Conservation (phyloP, 2,113 vertebrate species). For the Silurus glanis region DNA sequence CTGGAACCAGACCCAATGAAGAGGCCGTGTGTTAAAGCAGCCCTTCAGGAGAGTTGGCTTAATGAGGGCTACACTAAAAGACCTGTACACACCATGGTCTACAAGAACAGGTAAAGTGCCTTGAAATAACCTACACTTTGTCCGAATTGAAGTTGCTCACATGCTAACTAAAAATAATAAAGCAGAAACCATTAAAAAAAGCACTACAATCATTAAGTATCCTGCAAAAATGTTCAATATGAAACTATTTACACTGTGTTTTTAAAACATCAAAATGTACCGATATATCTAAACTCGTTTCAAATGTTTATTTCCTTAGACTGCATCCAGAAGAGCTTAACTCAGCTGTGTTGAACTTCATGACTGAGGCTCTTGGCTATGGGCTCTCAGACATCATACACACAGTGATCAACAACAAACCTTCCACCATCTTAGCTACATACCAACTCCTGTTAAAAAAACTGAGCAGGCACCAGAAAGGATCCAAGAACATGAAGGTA, state of each 20-base stretch:
- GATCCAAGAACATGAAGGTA: slow-evolving; percentile 69
- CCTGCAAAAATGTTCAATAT: background rate
- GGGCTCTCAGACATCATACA: slow-evolving; percentile 73
- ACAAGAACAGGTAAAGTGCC: slow-evolving; percentile 76
- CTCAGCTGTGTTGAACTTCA: slow-evolving; percentile 73
- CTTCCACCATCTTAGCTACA: slow-evolving; percentile 77
- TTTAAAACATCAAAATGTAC: too few relatives aligned
- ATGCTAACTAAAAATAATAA: background rate
- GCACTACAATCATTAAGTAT: background rate
- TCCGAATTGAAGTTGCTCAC: too few relatives aligned
- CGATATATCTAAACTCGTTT: background rate
- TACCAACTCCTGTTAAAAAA: slow-evolving; percentile 81
- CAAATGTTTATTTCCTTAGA: slow-evolving; percentile 62
- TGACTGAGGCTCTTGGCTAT: slow-evolving; percentile 73
- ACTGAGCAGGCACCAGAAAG: slow-evolving; percentile 72
- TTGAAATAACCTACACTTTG: background rate
- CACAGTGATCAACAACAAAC: slow-evolving; percentile 75
- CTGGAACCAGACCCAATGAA: slow-evolving; percentile 79
- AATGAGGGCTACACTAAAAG: slow-evolving; percentile 76
- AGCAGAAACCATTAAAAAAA: background rate
- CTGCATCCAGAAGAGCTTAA: slow-evolving; percentile 73
- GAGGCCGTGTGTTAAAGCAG: slow-evolving; percentile 73
- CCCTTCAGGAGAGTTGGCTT: slow-evolving; percentile 78
- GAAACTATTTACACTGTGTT: background rate
- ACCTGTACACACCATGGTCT: slow-evolving; percentile 58